Percentiles rank a stretch among this genome's conserved stretches.
Conservation (phyloP, 2,888 invertebrate genomes). For the Scrobipalpa atriplicella region DNA sequence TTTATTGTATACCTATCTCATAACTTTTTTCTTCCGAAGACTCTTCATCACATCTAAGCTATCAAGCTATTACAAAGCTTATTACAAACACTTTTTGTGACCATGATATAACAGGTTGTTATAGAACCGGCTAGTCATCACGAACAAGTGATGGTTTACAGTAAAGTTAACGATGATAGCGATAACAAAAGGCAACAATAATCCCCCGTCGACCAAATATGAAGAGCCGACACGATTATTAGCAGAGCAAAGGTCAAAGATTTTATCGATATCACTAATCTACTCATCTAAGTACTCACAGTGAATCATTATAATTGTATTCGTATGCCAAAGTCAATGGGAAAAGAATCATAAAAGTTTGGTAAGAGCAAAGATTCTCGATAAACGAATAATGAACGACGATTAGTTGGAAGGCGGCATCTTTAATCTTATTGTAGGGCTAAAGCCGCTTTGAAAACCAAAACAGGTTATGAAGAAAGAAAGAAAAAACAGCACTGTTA, state of each 20-base stretch:
- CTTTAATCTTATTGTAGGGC: constrained; percentile 27
- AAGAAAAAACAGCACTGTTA: constrained; percentile 18
- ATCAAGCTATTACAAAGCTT: constrained; percentile 4
- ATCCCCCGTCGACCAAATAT: constrained; percentile 57
- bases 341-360: constrained; percentile 37
- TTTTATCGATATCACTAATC: constrained; percentile 65
- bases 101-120: constrained; percentile 17
- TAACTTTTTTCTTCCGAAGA: constrained; percentile 10
- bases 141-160: constrained; percentile 47
- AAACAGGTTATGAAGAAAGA: constrained; percentile 23
- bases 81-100: constrained; percentile 17
- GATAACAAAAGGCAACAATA: constrained; percentile 60
- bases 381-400: constrained; percentile 28
- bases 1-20: constrained; percentile 8
- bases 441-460: constrained; percentile 22
- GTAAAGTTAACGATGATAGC: constrained; percentile 45
- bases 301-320: constrained; percentile 43
- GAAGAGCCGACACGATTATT: constrained; percentile 69
- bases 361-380: constrained; percentile 26
- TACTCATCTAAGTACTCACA: constrained; percentile 47
- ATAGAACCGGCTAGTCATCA: constrained; percentile 31
- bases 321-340: constrained; percentile 40
- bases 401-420: constrained; percentile 25
- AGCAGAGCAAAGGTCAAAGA: constrained; percentile 73
- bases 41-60: neutral